Conservation (phyloP, 92 coral and sea anemone species). For the Epizoanthus illoricatus region DNA sequence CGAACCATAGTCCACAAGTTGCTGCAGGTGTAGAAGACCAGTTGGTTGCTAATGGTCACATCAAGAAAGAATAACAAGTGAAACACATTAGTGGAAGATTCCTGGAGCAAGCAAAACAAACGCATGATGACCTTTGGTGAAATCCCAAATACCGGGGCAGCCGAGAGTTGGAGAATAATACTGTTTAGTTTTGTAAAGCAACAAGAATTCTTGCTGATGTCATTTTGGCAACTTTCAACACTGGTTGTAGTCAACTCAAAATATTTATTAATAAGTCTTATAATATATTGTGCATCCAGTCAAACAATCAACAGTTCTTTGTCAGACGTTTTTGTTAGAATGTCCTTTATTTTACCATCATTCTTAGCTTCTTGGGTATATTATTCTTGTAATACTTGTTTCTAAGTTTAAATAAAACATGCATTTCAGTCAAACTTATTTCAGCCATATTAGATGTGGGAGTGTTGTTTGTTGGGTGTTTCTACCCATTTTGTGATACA, state of each 20-base stretch:
- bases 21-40: conserved; percentile 20
- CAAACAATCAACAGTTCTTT: too few relatives aligned
- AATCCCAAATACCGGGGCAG: conserved; percentile 54
- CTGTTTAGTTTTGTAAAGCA: conserved; percentile 39
- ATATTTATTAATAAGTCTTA: background rate
- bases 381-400: too few relatives aligned
- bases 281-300: background rate
- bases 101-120: conserved; percentile 12
- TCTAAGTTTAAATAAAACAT: too few relatives aligned
- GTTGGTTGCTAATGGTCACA: conserved; percentile 38
- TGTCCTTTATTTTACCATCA: too few relatives aligned
- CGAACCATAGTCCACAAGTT: conserved; percentile 23
- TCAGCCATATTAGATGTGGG: too few relatives aligned
- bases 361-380: too few relatives aligned
- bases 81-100: background rate
- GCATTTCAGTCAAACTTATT: too few relatives aligned
- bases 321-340: too few relatives aligned
- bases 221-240: background rate
- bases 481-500: too few relatives aligned
- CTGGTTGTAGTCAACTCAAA: background rate
- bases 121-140: conserved; percentile 76
- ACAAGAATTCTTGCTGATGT: conserved; percentile 10
- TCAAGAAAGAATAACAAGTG: conserved; percentile 36
- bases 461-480: too few relatives aligned
- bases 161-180: conserved; percentile 62